Evolutionary conservation across 2,797 vertebrate genomes (phyloP).

Genomic region (Danionella dracula): DNA sequence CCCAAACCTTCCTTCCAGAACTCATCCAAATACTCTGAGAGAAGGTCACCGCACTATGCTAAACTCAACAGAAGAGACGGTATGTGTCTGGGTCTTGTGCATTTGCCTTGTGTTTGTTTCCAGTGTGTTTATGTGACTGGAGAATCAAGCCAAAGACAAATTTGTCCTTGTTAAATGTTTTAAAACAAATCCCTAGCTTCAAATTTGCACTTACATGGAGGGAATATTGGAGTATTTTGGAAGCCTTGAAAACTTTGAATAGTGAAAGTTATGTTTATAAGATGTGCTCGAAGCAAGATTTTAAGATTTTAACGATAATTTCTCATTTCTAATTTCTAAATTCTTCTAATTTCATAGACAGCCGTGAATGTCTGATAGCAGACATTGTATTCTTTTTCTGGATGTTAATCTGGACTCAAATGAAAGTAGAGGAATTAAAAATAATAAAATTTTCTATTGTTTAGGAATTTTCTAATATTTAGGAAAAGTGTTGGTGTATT

Average conservation of each 20-base stretch:
- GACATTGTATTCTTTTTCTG: neutral
- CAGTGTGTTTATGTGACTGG: neutral
- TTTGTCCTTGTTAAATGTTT: slow-evolving; percentile 11
- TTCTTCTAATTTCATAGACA: neutral
- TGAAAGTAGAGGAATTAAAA: neutral
- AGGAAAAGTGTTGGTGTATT: too few species aligned
- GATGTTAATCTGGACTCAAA: neutral
- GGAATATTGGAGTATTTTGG: slow-evolving; percentile 11
- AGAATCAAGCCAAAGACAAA: slow-evolving; percentile 21
- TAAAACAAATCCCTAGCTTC: too few species aligned
- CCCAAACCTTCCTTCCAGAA: slow-evolving; percentile 63
- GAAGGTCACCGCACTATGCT: slow-evolving; percentile 64
- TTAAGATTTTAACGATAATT: neutral
- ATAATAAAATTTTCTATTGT: too few species aligned
- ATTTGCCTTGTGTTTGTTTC: neutral
- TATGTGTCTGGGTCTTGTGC: slow-evolving; percentile 38
- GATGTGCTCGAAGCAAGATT: neutral
- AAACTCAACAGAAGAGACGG: slow-evolving; percentile 74
- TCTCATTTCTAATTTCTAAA: neutral
- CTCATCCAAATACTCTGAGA: slow-evolving; percentile 65
- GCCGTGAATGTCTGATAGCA: neutral
- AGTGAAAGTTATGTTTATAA: neutral
- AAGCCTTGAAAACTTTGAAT: slow-evolving; percentile 1
- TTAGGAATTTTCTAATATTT: too few species aligned
- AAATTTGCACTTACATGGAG: slow-evolving; percentile 12